phyloP scores from a whole-genome alignment of 2,797 vertebrate species.

The Parotocinclus haroldoi region DNA sequence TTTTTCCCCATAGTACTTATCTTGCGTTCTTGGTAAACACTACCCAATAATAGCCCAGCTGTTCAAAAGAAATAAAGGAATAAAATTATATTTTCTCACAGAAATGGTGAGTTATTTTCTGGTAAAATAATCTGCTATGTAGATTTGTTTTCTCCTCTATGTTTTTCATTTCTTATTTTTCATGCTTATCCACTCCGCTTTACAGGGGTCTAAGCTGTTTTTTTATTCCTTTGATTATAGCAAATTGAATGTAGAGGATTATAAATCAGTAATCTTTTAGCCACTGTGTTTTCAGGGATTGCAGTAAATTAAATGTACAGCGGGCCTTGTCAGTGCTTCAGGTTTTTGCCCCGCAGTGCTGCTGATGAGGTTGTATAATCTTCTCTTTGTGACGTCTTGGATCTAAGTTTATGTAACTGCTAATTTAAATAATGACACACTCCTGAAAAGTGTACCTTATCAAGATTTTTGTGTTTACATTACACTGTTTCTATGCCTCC shows the following conservation, averaged over 20 bases:
- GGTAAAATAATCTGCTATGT: constrained; percentile 35
- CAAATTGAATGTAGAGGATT: constrained; percentile 43
- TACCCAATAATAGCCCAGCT: constrained; percentile 45
- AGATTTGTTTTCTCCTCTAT: constrained; percentile 24
- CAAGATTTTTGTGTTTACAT: no score
- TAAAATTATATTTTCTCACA: constrained; percentile 1
- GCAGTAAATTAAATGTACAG: constrained; percentile 34
- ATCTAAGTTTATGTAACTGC: constrained; percentile 5
- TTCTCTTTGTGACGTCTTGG: constrained; percentile 41
- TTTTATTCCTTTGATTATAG: constrained; percentile 36
- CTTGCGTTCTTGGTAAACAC: constrained; percentile 51
- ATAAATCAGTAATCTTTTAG: constrained; percentile 48
- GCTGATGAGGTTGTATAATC: constrained; percentile 35
- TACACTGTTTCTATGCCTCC: no score
- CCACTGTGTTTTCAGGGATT: constrained; percentile 41
- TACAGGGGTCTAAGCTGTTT: constrained; percentile 14
- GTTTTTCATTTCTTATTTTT: constrained; percentile 21
- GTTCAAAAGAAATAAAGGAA: constrained; percentile 26
- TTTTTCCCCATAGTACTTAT: constrained; percentile 33
- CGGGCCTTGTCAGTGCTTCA: constrained; percentile 27
- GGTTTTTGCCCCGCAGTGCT: constrained; percentile 35
- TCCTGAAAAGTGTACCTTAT: constrained; percentile 9
- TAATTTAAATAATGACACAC: constrained; percentile 13
- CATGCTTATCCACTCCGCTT: constrained; percentile 17
- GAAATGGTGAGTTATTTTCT: constrained; percentile 20